Evolutionary conservation across 2,888 invertebrate species (phyloP), one percentile per base, ranked within the genome.

Genomic region (Chymomyza procnemis): DNA sequence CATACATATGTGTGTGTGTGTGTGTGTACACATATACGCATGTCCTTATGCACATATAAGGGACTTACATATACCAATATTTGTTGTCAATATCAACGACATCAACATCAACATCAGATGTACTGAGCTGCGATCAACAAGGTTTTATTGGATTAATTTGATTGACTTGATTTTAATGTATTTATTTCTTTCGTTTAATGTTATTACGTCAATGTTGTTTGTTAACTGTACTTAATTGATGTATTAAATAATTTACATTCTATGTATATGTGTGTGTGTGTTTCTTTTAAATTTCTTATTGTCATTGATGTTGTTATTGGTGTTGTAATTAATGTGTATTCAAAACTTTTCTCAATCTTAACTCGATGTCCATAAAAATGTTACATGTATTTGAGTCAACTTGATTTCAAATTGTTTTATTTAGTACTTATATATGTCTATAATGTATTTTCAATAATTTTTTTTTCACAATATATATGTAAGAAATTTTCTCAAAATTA

Each of bases 201-300:
- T 22, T 65, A 46, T 73, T 67, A 66, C 34, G 54, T 69, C 70
- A 64, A 71, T 81, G 73, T 82, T 77, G 73, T 75, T 69, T 26
- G 26, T 61, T 34, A 21, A 61, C 71, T 78, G 76, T 82, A 80
- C 82, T 87, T 87, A 85, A 82, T 87, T 87, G 87, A 80, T 81
- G 80, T 85, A 69, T 55, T 72, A 12, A 41, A 41, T 60, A 54
- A 60, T 54, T 66, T 78, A 18, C 64, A 67, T 26, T 72, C 68
- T 19, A 12, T 52, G 58, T 68, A 50, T 18, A 50, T 50, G 8
- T 50, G 19, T 54, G 19, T 54, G 6, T 54, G 19, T 52, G 16
- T 52, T 19, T 54, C 14, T 50, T 50, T 50, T 50, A 8, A 70
- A 58, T 34, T 46, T 74, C 70, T 19, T 75, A 76, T 78, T 73